A percentile compares a stretch with the other conserved stretches of the same genome.
These are phyloP conservation scores for Diplodus puntazzo DNA, from an alignment of 2,797 vertebrate species.

Conservation along the genomic window DNA sequence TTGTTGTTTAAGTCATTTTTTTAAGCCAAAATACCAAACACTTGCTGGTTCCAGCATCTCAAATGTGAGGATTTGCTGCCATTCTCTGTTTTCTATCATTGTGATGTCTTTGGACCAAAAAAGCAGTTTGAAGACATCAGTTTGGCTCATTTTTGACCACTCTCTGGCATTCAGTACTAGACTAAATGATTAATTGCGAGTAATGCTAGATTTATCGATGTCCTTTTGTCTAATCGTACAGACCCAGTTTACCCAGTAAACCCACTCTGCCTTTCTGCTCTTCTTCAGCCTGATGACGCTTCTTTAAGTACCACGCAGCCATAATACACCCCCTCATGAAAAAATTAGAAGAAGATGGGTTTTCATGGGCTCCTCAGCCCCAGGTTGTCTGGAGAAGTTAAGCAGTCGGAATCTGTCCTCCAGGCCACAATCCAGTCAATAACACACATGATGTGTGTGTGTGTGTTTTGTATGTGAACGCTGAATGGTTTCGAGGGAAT, in stretches of 20 bases:
- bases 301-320: conserved; percentile 2
- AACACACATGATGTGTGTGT: conserved; percentile 4
- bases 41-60: background rate
- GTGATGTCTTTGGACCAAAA: background rate
- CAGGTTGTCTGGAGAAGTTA: conserved; percentile 14
- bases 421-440: conserved; percentile 27
- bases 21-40: background rate
- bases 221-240: background rate
- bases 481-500: conserved; percentile 56
- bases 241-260: background rate
- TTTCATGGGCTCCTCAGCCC: conserved; percentile 26
- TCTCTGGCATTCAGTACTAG: background rate
- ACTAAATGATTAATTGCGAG: background rate
- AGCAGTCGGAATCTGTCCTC: conserved; percentile 24
- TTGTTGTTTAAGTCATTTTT: background rate
- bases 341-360: conserved; percentile 45
- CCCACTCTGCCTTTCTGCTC: background rate
- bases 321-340: conserved; percentile 45
- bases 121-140: background rate
- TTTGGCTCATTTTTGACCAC: background rate
- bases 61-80: background rate
- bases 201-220: background rate
- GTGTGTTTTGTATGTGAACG: conserved; percentile 29
- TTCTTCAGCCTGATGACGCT: background rate
- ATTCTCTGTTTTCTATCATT: background rate